Base-by-base conservation (phyloP, 2,113 vertebrate genomes). In the Chlamydotis undulata region DNA sequence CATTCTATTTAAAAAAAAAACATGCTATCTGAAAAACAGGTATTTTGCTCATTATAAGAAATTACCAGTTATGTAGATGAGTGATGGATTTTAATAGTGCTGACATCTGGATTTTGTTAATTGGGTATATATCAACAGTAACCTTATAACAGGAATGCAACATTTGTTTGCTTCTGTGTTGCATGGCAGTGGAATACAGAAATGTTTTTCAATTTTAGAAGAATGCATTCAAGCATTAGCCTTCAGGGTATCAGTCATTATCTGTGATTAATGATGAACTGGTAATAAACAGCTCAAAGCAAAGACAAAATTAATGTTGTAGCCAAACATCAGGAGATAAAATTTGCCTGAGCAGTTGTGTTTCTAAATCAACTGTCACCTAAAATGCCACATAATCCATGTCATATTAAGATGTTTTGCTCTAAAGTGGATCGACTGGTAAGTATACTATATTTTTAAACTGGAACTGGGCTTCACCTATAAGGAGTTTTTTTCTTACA, bases 281-380 rank as follows among this genome's bases (percentile, higher is more conserved):
- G 12, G 37, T 73, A 86, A 78, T 63, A 92, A 97, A 89, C 39
- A 93, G 65, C 41, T 86, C n/a, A 89, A 90, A 79, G 52, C 43
- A 91, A 92, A 95, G 61, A 83, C 43, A 80, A 94, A 95, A 96
- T 90, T 95, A 95, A 96, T 92, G 61, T 55, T 85, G 37, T 49
- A 90, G 74, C 52, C 89, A 90, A 96, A 96, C 68, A 83, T 76
- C 89, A 91, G 39, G 52, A 89, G 64, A 81, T 71, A 78, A 89
- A 88, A 80, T 64, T 70, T 65, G 41, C 25, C 45, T 56, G 49
- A 78, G 64, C 60, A 94, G 64, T 39, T 91, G 39, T 68, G 73
- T 94, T 96, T 93, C 90, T 83, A 86, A 90, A 61, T 87, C 90
- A 92, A 39, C 64, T 88, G 76, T 70, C 78, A 78, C 43, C 81